A percentile compares a stretch with the other conserved stretches of the same genome.
Conservation (phyloP, 2,113 vertebrate species). For the Galemys pyrenaicus region DNA sequence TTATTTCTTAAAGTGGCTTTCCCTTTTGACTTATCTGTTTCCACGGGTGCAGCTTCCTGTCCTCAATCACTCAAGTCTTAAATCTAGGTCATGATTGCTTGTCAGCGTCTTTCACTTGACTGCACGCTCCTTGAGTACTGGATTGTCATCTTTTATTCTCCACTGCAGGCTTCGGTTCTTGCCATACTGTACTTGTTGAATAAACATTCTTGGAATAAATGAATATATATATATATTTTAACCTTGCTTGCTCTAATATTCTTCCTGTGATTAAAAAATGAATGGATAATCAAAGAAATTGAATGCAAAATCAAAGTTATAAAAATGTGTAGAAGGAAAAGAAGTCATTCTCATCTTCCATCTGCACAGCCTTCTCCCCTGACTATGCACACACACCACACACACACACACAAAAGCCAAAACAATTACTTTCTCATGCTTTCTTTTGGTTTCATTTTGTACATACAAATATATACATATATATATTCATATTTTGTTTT, state of each 20-base stretch:
- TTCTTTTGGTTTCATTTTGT: neutral
- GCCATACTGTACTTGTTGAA: conserved; percentile 21
- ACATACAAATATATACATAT: neutral
- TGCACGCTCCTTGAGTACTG: neutral
- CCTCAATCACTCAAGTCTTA: conserved; percentile 6
- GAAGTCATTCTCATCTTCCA: neutral
- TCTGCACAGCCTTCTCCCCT: fast-evolving
- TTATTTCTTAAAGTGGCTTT: conserved; percentile 35
- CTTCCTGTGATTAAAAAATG: conserved; percentile 27
- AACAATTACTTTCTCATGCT: neutral
- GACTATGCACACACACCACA: fast-evolving
- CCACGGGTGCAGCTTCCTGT: neutral
- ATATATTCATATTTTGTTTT: neutral
- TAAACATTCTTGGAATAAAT: conserved; percentile 57
- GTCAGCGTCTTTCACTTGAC: conserved; percentile 31
- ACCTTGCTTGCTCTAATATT: conserved; percentile 14
- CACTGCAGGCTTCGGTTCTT: neutral
- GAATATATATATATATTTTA: conserved; percentile 43
- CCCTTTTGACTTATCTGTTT: conserved; percentile 32
- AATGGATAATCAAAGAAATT: conserved; percentile 60
- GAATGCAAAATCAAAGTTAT: conserved; percentile 46
- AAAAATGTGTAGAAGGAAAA: neutral
- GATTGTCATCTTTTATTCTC: conserved; percentile 5
- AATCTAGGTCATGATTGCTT: conserved; percentile 47
- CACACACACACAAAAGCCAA: neutral